Evolutionary conservation across 2,113 vertebrate species (phyloP).

Genomic region (Rhipidura dahli): DNA sequence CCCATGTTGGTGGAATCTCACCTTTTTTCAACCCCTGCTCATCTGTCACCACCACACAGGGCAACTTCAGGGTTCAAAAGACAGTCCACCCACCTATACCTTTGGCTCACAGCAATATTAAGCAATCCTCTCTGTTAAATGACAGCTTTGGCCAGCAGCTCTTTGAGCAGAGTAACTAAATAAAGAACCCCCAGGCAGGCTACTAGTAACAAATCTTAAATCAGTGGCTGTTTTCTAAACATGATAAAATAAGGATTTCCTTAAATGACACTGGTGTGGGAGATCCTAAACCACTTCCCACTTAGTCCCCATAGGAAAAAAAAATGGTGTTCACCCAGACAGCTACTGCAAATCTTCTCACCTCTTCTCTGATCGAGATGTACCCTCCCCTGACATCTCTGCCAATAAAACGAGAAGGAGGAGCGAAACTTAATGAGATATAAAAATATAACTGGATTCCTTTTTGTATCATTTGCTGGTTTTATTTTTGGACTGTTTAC

Average conservation of each 20-base stretch:
- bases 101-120: neutral
- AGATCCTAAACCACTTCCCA: neutral
- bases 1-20: neutral
- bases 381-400: neutral
- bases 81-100: neutral
- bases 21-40: neutral
- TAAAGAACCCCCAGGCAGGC: neutral
- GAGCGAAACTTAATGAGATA: constrained; percentile 6
- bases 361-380: neutral
- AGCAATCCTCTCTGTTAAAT: neutral
- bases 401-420: constrained; percentile 19
- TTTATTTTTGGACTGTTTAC: constrained; percentile 67
- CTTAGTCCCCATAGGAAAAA: neutral
- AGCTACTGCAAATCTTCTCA: neutral
- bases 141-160: neutral
- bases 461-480: constrained; percentile 58
- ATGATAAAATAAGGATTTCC: neutral
- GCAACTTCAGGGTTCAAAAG: neutral
- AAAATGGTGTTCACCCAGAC: neutral
- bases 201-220: neutral
- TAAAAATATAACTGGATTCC: constrained; percentile 61
- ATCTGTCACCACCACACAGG: neutral
- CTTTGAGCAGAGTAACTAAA: neutral
- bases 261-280: neutral
- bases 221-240: neutral